Conservation (phyloP, 2,113 vertebrate species). For the Osmerus mordax region DNA sequence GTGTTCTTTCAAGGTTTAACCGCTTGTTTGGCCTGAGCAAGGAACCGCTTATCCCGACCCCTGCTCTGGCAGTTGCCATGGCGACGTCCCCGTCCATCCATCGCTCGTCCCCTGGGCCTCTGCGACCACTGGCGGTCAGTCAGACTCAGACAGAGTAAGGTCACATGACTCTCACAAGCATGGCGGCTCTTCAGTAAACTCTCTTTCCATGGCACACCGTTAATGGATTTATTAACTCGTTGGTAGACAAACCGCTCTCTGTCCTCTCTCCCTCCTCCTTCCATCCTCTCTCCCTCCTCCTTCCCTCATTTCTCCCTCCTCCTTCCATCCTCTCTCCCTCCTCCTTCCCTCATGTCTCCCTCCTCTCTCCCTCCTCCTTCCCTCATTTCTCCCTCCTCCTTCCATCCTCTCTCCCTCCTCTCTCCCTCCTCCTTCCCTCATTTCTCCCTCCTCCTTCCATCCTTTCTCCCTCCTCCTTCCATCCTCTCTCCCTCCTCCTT, state of each 20-base stretch:
- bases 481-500: background rate
- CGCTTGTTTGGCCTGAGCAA: constrained; percentile 69
- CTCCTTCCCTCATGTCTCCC: background rate
- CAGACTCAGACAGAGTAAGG: constrained; percentile 62
- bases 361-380: background rate
- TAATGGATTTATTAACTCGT: too few species aligned
- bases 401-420: too few species aligned
- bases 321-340: background rate
- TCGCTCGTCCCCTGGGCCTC: constrained; percentile 42
- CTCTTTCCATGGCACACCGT: too few species aligned
- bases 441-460: too few species aligned
- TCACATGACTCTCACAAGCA: background rate
- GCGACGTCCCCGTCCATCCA: constrained; percentile 29
- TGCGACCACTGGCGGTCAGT: constrained; percentile 41
- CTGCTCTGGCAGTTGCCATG: constrained; percentile 25
- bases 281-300: too few species aligned
- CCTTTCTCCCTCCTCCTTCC: background rate
- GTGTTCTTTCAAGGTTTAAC: constrained; percentile 65
- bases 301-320: background rate
- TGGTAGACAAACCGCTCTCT: too few species aligned
- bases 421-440: too few species aligned
- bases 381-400: too few species aligned
- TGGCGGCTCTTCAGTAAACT: background rate
- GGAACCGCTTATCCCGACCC: constrained; percentile 56
- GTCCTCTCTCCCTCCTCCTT: too few species aligned